Conservation (phyloP, 2,888 invertebrate species). For the Fabriciana adippe region DNA sequence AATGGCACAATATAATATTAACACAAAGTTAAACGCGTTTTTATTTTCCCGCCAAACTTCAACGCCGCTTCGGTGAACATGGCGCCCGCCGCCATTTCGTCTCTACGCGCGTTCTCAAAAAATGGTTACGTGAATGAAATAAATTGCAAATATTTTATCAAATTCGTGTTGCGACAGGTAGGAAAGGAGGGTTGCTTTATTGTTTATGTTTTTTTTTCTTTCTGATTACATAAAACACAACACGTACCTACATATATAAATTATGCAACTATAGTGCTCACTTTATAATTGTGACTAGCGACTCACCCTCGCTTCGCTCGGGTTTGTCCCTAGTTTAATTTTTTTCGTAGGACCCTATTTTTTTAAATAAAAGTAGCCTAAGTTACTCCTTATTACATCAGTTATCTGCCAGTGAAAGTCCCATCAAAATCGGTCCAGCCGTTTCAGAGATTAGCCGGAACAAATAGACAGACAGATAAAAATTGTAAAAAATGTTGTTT, state of each 20-base stretch:
- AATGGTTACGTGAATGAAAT: slow-evolving; percentile 70
- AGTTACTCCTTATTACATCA: too few relatives aligned
- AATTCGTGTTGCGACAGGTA: slow-evolving; percentile 56
- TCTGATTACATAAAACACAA: neutral
- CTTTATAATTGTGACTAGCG: too few relatives aligned
- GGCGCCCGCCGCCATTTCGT: slow-evolving; percentile 62
- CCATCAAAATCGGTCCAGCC: too few relatives aligned
- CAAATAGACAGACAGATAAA: too few relatives aligned
- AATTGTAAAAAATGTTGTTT: too few relatives aligned
- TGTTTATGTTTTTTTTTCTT: slow-evolving; percentile 8
- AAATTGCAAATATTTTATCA: slow-evolving; percentile 78
- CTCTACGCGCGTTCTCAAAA: slow-evolving; percentile 68
- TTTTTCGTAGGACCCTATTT: too few relatives aligned
- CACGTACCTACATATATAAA: neutral
- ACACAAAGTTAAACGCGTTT: slow-evolving; percentile 82
- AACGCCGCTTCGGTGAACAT: slow-evolving; percentile 62
- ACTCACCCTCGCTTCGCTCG: too few relatives aligned
- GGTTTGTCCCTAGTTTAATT: too few relatives aligned
- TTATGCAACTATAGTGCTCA: neutral
- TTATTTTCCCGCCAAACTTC: slow-evolving; percentile 77
- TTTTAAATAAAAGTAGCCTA: too few relatives aligned
- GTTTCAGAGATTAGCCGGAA: too few relatives aligned
- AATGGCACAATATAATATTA: slow-evolving; percentile 82
- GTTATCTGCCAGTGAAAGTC: too few relatives aligned
- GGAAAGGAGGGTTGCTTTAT: slow-evolving; percentile 48